A percentile compares a stretch with the other conserved stretches of the same genome.
Evolutionary conservation across 2,888 invertebrate species (phyloP).

Genomic region (Liodrosophila aerea): DNA sequence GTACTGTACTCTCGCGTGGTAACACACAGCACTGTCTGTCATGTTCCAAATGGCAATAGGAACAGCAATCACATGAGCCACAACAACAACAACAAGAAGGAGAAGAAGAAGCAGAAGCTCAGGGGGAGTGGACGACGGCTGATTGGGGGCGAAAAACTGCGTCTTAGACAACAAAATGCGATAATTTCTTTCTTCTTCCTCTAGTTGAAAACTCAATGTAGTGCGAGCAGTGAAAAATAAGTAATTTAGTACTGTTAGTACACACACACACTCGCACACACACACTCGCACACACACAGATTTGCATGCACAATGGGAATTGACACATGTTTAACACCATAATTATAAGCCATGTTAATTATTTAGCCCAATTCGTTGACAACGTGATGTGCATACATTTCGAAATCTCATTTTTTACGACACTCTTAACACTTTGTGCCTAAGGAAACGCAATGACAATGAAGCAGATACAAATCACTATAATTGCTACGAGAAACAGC

Average conservation of each 20-base stretch:
- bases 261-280: slow-evolving; percentile 7
- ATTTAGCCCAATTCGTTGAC: slow-evolving; percentile 51
- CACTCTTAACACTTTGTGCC: too few species aligned
- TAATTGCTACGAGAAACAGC: not conserved
- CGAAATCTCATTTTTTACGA: not conserved
- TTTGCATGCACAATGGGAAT: not conserved
- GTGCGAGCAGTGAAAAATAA: slow-evolving; percentile 4
- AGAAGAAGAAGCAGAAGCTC: slow-evolving; percentile 1
- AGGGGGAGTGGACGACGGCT: slow-evolving; percentile 10
- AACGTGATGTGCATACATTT: slow-evolving; percentile 25
- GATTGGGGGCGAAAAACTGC: slow-evolving; percentile 39
- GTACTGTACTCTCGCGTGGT: too few species aligned
- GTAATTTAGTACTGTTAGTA: too few species aligned
- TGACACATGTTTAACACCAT: slow-evolving; percentile 10
- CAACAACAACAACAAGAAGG: slow-evolving; percentile 11
- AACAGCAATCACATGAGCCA: slow-evolving; percentile 14
- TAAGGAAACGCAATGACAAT: not conserved
- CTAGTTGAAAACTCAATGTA: slow-evolving; percentile 16
- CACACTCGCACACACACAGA: slow-evolving; percentile 4
- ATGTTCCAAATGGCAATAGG: slow-evolving; percentile 51
- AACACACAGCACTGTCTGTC: too few species aligned
- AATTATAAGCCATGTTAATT: slow-evolving; percentile 49
- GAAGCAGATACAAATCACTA: not conserved
- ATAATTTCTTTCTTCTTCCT: slow-evolving; percentile 47
- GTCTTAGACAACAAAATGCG: slow-evolving; percentile 49